Percentiles rank a stretch among this genome's conserved stretches.
These are phyloP conservation scores for Drosophila quinaria DNA, from an alignment of 2,888 invertebrate species.

Conservation along the genomic window DNA sequence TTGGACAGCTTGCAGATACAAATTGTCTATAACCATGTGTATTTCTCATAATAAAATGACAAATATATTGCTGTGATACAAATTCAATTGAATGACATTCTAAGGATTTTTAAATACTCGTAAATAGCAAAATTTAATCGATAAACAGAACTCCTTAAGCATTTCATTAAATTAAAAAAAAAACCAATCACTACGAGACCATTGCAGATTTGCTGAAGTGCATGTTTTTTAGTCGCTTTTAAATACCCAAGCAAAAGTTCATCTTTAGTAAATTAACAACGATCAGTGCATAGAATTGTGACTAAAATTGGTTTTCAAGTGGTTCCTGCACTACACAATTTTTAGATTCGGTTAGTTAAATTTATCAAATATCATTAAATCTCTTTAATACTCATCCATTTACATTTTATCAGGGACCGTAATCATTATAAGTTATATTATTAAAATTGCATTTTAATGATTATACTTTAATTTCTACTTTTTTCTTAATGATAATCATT, in stretches of 20 bases:
- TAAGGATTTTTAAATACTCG: conserved; percentile 60
- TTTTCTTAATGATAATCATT: too few relatives aligned
- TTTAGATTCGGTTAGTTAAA: neutral
- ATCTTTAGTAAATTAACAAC: neutral
- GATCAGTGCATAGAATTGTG: neutral
- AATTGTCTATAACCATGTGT: conserved; percentile 28
- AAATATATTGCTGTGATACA: conserved; percentile 85
- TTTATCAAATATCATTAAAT: neutral
- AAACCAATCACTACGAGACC: conserved; percentile 10
- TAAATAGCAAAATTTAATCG: conserved; percentile 51
- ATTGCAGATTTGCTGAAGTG: conserved; percentile 62
- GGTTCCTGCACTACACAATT: neutral
- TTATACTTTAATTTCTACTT: too few relatives aligned
- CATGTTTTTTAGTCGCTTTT: conserved; percentile 23
- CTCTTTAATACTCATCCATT: neutral
- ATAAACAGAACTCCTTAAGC: conserved; percentile 25
- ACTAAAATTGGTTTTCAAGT: neutral
- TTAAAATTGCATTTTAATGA: too few relatives aligned
- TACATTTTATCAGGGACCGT: too few relatives aligned
- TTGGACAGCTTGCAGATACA: conserved; percentile 18
- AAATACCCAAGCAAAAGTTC: neutral
- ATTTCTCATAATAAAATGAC: conserved; percentile 59
- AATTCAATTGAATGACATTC: conserved; percentile 82
- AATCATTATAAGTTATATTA: too few relatives aligned
- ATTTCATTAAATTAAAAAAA: conserved; percentile 21